phyloP scores from a whole-genome alignment of 2,888 invertebrate species.

The Chaetoderma sp. region DNA sequence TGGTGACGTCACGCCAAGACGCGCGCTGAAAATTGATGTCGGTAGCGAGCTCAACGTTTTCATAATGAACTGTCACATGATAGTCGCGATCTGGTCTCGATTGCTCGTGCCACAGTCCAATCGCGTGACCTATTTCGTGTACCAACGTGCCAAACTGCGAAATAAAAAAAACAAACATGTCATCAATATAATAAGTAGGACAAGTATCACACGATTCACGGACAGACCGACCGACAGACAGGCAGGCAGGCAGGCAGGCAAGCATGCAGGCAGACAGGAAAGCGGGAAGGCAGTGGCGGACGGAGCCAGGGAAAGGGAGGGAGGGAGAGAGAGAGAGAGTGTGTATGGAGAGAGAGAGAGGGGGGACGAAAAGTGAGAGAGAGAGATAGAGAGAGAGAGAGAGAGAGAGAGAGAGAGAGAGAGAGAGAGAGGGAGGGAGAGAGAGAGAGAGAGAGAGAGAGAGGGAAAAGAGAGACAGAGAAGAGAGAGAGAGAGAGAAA shows the following conservation, averaged over 20 bases:
- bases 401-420: too few relatives aligned
- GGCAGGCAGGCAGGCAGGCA: too few relatives aligned
- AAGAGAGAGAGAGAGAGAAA: too few relatives aligned
- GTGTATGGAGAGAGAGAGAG: too few relatives aligned
- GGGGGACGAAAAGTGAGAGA: too few relatives aligned
- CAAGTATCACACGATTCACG: neutral
- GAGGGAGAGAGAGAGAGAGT: neutral
- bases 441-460: too few relatives aligned
- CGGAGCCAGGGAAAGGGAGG: neutral
- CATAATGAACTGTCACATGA: constrained; percentile 46
- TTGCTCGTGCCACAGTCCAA: constrained; percentile 68
- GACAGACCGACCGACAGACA: neutral
- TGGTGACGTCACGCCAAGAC: constrained; percentile 58
- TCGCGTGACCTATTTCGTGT: constrained; percentile 64
- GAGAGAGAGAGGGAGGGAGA: too few relatives aligned
- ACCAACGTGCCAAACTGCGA: constrained; percentile 59
- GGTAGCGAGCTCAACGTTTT: constrained; percentile 53
- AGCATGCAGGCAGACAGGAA: too few relatives aligned
- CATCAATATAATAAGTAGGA: neutral
- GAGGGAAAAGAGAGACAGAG: too few relatives aligned
- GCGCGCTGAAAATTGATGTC: constrained; percentile 57
- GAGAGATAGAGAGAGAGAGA: too few relatives aligned
- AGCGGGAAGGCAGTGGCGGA: too few relatives aligned
- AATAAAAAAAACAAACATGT: neutral
- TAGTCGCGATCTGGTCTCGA: constrained; percentile 60